Conservation (phyloP, 1,140 invertebrate genomes). For the Halesus radiatus region DNA sequence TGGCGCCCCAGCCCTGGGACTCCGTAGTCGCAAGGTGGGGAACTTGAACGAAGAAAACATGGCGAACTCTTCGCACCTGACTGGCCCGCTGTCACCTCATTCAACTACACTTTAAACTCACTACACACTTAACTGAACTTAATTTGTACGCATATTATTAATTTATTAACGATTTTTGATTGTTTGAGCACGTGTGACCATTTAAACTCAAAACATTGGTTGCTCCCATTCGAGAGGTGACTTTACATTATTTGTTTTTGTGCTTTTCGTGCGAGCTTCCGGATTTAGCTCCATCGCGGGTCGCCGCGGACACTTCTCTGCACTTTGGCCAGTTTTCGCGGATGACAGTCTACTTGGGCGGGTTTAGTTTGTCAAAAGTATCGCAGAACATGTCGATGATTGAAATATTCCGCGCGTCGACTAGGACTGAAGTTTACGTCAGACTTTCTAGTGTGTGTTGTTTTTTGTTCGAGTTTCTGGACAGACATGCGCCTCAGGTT, state of each 20-base stretch:
- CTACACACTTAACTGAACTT: too few species aligned
- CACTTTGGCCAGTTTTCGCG: constrained; percentile 24
- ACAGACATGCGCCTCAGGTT: constrained; percentile 48
- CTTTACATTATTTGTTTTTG: constrained; percentile 21
- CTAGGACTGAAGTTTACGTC: background rate
- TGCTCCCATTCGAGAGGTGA: background rate
- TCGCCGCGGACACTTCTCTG: background rate
- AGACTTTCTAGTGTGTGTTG: constrained; percentile 2
- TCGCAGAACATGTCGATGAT: constrained; percentile 30
- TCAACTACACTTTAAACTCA: background rate
- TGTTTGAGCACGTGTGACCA: constrained; percentile 7
- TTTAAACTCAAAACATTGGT: constrained; percentile 1
- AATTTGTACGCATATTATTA: too few species aligned
- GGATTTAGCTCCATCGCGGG: constrained; percentile 25
- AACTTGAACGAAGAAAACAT: constrained; percentile 66
- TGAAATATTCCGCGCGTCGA: constrained; percentile 5
- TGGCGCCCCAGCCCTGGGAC: background rate
- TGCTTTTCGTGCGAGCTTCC: constrained; percentile 20
- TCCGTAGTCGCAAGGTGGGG: constrained; percentile 60
- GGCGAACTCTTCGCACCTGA: background rate
- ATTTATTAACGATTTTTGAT: too few species aligned
- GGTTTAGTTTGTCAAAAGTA: constrained; percentile 4
- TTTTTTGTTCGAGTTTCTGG: constrained; percentile 36
- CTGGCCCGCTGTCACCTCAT: constrained; percentile 13
- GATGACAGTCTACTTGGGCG: background rate